A percentile compares a stretch with the other conserved stretches of the same genome.
Conservation (phyloP, 2,113 vertebrate genomes). For the Erythrocercus mccallii region DNA sequence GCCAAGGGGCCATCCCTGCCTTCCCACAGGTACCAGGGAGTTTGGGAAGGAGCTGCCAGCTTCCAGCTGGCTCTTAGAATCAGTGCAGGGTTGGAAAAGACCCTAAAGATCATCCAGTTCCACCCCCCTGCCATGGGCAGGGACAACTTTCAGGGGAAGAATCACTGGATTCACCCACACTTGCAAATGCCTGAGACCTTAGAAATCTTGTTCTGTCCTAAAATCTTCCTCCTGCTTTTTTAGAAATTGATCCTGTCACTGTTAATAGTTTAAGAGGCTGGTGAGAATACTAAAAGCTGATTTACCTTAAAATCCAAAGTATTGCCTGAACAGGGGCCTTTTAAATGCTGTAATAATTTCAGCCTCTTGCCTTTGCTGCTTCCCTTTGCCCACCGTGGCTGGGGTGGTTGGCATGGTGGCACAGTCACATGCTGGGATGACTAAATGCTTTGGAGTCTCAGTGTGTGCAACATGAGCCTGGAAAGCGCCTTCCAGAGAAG, state of each 20-base stretch:
- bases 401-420: slow-evolving; percentile 19
- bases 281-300: not conserved
- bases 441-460: slow-evolving; percentile 25
- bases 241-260: not conserved
- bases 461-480: not conserved
- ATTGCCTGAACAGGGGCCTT: not conserved
- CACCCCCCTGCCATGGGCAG: not conserved
- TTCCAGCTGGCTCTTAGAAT: not conserved
- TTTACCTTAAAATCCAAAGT: not conserved
- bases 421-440: slow-evolving; percentile 3
- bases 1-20: accelerated
- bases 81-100: not conserved
- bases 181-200: not conserved
- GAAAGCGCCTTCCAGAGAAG: not conserved
- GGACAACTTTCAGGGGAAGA: not conserved
- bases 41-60: not conserved
- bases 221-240: not conserved
- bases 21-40: accelerated
- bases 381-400: not conserved
- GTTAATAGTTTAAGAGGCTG: not conserved
- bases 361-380: not conserved
- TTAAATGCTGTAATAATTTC: not conserved
- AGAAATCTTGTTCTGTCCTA: not conserved
- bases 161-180: not conserved
- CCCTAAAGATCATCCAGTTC: not conserved